Evolutionary conservation across 2,113 vertebrate genomes (phyloP).

Genomic region (Pollachius pollachius): DNA sequence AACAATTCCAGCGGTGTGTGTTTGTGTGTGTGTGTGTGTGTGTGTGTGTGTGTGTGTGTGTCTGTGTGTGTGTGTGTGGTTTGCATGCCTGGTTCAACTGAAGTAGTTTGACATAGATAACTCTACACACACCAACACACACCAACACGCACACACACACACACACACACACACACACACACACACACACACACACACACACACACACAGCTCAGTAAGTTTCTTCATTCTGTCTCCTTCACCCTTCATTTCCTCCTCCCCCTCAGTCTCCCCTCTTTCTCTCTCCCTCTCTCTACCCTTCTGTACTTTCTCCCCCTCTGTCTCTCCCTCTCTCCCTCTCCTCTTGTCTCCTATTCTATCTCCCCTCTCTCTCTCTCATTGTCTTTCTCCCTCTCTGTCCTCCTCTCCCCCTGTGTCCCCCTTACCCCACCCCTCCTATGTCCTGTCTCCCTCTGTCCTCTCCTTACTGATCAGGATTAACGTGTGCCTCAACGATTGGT

Average conservation of each 20-base stretch:
- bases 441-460: constrained; percentile 43
- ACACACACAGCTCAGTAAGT: constrained; percentile 34
- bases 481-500: constrained; percentile 74
- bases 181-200: constrained; percentile 25
- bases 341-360: constrained; percentile 38
- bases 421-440: constrained; percentile 2
- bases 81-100: constrained; percentile 15
- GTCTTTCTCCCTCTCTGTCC: constrained; percentile 14
- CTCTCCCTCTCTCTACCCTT: constrained; percentile 10
- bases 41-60: background rate
- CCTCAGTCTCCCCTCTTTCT: constrained; percentile 3
- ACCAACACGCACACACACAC: constrained; percentile 23
- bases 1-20: too few species aligned
- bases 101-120: constrained; percentile 49
- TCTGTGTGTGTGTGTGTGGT: constrained; percentile 6
- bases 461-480: constrained; percentile 70
- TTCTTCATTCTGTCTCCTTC: constrained; percentile 44
- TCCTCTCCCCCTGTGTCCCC: background rate
- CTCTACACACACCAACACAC: constrained; percentile 6
- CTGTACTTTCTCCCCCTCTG: constrained; percentile 49
- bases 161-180: background rate
- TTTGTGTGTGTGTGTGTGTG: background rate
- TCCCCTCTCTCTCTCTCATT: background rate
- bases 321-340: constrained; percentile 5
- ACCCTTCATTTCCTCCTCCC: constrained; percentile 44